phyloP scores from a whole-genome alignment of 2,888 invertebrate species.

The Crepidodera aurea region DNA sequence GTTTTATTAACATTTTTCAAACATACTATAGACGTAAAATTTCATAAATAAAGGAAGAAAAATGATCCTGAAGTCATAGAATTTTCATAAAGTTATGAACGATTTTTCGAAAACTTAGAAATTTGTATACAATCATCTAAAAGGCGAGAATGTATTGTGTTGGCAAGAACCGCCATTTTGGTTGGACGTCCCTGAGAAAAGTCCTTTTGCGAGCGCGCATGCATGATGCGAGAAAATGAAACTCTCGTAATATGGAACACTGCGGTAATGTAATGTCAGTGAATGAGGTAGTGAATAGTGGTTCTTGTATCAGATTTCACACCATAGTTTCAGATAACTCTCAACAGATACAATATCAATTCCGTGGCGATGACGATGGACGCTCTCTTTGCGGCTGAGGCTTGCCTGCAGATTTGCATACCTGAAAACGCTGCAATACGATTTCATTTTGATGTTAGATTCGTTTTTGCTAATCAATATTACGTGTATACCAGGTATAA shows the following conservation, averaged over 20 bases:
- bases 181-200: conserved; percentile 15
- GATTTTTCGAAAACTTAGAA: too few relatives aligned
- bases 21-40: too few relatives aligned
- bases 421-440: conserved; percentile 2
- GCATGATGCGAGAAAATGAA: conserved; percentile 29
- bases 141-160: too few relatives aligned
- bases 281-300: conserved; percentile 47
- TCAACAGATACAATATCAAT: conserved; percentile 40
- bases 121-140: too few relatives aligned
- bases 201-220: conserved; percentile 17
- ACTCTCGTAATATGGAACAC: conserved; percentile 36
- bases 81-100: too few relatives aligned
- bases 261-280: conserved; percentile 47
- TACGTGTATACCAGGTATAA: too few relatives aligned
- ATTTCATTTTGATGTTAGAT: too few relatives aligned
- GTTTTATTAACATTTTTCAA: too few relatives aligned
- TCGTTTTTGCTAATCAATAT: too few relatives aligned
- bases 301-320: conserved; percentile 44
- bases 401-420: conserved; percentile 12
- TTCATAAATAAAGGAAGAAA: too few relatives aligned
- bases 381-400: conserved; percentile 20
- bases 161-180: too few relatives aligned
- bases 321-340: conserved; percentile 45
- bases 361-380: conserved; percentile 33
- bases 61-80: too few relatives aligned